phyloP scores from a whole-genome alignment of 2,888 invertebrate species.

The Eustalomyia histrio region DNA sequence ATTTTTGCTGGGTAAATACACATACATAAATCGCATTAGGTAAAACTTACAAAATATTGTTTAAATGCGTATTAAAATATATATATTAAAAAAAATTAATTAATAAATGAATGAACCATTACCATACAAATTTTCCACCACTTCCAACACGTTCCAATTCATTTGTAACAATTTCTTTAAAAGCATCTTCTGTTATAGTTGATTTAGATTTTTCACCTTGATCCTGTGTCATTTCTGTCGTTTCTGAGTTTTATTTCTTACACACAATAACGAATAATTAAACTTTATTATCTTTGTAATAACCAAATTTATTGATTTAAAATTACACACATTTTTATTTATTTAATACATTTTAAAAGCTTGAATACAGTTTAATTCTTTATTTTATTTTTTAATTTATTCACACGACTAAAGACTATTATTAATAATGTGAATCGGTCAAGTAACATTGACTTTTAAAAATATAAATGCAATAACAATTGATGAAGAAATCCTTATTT shows the following conservation, averaged over 20 bases:
- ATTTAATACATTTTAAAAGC: background rate
- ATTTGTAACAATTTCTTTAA: constrained; percentile 76
- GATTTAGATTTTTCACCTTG: constrained; percentile 71
- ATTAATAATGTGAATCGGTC: background rate
- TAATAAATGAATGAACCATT: no score
- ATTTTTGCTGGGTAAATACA: no score
- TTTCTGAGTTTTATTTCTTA: constrained; percentile 11
- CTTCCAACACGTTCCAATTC: constrained; percentile 76
- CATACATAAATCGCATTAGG: background rate
- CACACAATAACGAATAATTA: constrained; percentile 5
- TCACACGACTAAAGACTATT: background rate
- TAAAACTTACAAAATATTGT: background rate
- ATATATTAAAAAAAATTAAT: background rate
- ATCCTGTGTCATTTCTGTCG: constrained; percentile 58
- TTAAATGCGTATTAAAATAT: background rate
- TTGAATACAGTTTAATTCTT: background rate
- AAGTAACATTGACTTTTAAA: constrained; percentile 30
- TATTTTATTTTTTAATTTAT: constrained; percentile 3
- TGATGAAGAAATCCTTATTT: constrained; percentile 23
- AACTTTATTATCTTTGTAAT: background rate
- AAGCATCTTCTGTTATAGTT: constrained; percentile 74
- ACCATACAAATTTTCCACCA: constrained; percentile 79
- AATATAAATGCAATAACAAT: constrained; percentile 13
- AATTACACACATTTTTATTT: constrained; percentile 23
- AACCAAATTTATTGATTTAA: constrained; percentile 18